Evolutionary conservation across 35 echinoderm and acorn worm species (phyloP).

Genomic region (Lytechinus variegatus): DNA sequence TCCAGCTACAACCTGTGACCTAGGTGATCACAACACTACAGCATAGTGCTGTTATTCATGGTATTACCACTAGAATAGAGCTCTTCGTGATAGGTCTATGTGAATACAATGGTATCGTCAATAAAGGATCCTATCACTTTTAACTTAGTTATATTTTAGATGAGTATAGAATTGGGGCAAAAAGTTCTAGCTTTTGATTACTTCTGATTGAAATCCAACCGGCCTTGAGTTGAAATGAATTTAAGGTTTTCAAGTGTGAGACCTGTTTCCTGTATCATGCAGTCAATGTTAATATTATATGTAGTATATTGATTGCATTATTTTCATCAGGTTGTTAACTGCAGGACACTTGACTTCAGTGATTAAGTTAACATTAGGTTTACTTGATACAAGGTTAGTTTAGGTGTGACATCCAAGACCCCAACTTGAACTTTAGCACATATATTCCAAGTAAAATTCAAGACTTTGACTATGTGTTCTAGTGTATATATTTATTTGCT

Average conservation of each 20-base stretch:
- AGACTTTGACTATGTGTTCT: neutral
- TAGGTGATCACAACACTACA: slow-evolving; percentile 3
- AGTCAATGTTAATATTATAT: no score
- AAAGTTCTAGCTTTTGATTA: no score
- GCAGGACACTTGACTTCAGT: no score
- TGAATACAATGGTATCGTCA: neutral
- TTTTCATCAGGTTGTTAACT: no score
- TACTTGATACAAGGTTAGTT: neutral
- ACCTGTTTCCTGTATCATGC: no score
- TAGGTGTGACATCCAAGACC: neutral
- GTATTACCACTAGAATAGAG: neutral
- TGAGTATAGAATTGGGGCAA: no score
- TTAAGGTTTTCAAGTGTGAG: no score
- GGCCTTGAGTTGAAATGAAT: neutral
- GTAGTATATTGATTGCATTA: no score
- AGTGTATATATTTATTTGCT: neutral
- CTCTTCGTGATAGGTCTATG: neutral
- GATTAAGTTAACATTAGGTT: neutral
- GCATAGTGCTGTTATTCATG: neutral
- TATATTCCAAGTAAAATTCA: neutral
- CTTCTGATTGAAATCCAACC: neutral
- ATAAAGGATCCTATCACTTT: neutral
- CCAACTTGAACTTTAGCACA: neutral
- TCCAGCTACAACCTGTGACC: neutral
- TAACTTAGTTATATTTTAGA: no score